phyloP scores from a whole-genome alignment of 2,888 invertebrate genomes.

The Tribolium freemani region DNA sequence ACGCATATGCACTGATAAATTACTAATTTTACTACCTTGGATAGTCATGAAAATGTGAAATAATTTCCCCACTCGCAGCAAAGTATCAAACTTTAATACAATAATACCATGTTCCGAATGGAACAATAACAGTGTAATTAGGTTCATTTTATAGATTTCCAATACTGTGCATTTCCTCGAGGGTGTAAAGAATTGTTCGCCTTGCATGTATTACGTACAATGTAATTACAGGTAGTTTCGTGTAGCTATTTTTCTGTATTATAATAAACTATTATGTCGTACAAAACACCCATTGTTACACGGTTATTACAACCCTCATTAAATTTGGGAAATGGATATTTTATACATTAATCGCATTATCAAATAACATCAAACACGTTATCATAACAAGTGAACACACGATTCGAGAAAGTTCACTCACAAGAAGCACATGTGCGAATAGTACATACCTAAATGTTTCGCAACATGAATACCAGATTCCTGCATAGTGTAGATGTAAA shows the following conservation, averaged over 20 bases:
- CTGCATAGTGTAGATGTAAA: conserved; percentile 1
- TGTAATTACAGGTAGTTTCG: too few relatives aligned
- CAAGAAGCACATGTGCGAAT: conserved; percentile 22
- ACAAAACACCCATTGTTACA: conserved; percentile 8
- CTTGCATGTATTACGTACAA: background rate
- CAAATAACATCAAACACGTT: conserved; percentile 3
- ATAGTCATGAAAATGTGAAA: background rate
- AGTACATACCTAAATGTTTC: conserved; percentile 20
- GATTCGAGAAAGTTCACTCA: conserved; percentile 16
- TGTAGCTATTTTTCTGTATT: too few relatives aligned
- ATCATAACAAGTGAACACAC: background rate
- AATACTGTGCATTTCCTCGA: conserved; percentile 12
- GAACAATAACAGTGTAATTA: background rate
- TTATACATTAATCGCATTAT: conserved; percentile 1
- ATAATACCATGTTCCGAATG: background rate
- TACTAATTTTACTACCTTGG: too few relatives aligned
- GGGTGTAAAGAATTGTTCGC: background rate
- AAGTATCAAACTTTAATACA: background rate
- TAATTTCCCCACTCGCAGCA: background rate
- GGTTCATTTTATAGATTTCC: conserved; percentile 15
- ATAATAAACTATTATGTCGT: background rate
- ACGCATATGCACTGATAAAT: too few relatives aligned
- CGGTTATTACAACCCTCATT: conserved; percentile 2
- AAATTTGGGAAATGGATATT: background rate
- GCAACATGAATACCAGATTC: conserved; percentile 21